These are phyloP conservation scores for Lycopodina hypogea DNA, from an alignment of 37 sponge, comb jelly and placozoan genomes.

Conservation along the genomic window DNA sequence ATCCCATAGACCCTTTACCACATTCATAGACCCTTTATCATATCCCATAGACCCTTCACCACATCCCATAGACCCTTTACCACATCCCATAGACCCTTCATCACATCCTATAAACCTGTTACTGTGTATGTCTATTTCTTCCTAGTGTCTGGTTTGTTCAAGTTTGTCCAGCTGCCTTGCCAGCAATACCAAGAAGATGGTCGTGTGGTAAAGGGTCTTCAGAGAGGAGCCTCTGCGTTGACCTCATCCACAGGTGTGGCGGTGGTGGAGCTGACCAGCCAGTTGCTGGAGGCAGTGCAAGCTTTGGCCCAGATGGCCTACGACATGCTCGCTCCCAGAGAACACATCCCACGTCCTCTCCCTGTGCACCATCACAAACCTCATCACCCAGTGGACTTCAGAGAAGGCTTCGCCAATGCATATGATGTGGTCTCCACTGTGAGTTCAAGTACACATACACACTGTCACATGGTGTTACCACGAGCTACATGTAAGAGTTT, in stretches of 20 bases:
- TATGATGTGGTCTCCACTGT: conserved; percentile 75
- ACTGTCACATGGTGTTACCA: no score
- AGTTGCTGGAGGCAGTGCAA: conserved; percentile 71
- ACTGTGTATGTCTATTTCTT: neutral
- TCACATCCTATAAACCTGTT: no score
- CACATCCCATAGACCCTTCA: no score
- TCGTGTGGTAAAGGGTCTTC: conserved; percentile 86
- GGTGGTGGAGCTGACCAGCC: conserved; percentile 78
- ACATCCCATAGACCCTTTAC: no score
- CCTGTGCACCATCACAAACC: conserved; percentile 36
- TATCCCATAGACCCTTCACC: no score
- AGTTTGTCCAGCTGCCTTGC: conserved; percentile 88
- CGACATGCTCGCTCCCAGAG: conserved; percentile 55
- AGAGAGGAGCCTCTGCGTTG: conserved; percentile 87
- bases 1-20: no score
- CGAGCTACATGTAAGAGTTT: no score
- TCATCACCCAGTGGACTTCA: conserved; percentile 75
- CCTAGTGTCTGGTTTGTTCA: conserved; percentile 79
- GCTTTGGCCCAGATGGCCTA: conserved; percentile 74
- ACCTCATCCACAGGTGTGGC: conserved; percentile 87
- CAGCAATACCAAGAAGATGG: conserved; percentile 98
- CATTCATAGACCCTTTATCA: no score
- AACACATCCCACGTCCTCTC: conserved; percentile 4
- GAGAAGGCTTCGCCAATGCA: conserved; percentile 87
- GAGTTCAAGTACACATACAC: conserved; percentile 17